Conservation (phyloP, 2,888 invertebrate species). For the Cetonia aurata region DNA sequence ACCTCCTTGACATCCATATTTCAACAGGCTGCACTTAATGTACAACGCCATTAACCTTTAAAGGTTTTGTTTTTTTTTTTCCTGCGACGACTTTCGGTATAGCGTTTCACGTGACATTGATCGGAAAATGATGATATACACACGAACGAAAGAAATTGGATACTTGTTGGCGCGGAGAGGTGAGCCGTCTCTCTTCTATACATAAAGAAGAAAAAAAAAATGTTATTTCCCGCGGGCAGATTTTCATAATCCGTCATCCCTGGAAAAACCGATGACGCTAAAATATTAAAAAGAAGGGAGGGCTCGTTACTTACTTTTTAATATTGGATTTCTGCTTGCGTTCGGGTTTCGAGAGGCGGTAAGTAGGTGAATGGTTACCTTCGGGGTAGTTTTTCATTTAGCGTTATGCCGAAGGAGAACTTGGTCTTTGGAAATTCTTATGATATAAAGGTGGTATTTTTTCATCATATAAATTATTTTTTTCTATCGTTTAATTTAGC, state of each 20-base stretch:
- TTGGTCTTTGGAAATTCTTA: too few relatives aligned
- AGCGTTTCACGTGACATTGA: slow-evolving; percentile 3
- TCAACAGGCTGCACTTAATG: too few relatives aligned
- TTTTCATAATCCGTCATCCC: slow-evolving; percentile 31
- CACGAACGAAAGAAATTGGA: slow-evolving; percentile 14
- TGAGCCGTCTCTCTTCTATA: background rate
- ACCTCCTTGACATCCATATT: too few relatives aligned
- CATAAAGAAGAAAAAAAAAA: slow-evolving; percentile 3
- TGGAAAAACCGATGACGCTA: slow-evolving; percentile 15
- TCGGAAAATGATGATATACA: background rate
- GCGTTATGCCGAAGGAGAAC: too few relatives aligned
- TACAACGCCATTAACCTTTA: too few relatives aligned
- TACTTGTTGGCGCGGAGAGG: slow-evolving; percentile 2
- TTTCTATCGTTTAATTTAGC: too few relatives aligned
- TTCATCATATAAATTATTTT: too few relatives aligned
- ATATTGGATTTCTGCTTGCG: slow-evolving; percentile 6
- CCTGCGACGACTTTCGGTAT: background rate
- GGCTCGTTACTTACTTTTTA: slow-evolving; percentile 27
- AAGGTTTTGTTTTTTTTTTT: too few relatives aligned
- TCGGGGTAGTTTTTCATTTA: too few relatives aligned
- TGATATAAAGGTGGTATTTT: too few relatives aligned
- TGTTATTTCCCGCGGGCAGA: slow-evolving; percentile 26
- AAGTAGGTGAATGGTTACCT: too few relatives aligned
- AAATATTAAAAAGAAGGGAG: slow-evolving; percentile 25
- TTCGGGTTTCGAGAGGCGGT: too few relatives aligned